Evolutionary conservation across 2,888 invertebrate species (phyloP), one percentile per base, ranked within the genome.

Genomic region (Protophormia terraenovae): DNA sequence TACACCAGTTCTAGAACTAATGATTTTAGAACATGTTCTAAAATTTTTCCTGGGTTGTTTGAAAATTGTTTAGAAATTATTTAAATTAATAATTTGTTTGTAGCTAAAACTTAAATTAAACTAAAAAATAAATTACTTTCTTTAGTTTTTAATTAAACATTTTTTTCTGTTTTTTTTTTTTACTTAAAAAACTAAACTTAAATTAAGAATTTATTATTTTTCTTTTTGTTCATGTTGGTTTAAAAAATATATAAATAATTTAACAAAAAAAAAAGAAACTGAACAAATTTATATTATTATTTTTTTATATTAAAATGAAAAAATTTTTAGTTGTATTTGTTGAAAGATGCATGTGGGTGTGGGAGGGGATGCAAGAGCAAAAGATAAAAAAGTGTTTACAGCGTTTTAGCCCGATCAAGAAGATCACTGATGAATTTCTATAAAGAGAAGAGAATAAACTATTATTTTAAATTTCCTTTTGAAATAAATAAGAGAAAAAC

Each of bases 361-460:
- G 72, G 47, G 53, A 53, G 72, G 47, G 16, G 22, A 45, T 32
- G 45, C 55, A 45, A 58, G 19, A 38, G 47, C n/a, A n/a, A n/a
- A n/a, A 12, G 27, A 55, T 45, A 38, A 24, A 29, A 27, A 76
- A 71, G 35, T 71, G 78, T 90, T 91, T 92, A 92, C 90, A 97
- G 95, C 92, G 97, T 97, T 94, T 97, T 97, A 92, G 97, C 97
- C 93, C 97, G 96, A 93, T 97, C 97, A 93, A 97, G 94, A 92
- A 97, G 94, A 93, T 97, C 97, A 92, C 96, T 96, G 93, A 97
- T 97, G 93, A 97, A 97, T 95, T 97, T 97, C 97, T 97, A 94
- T 83, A 95, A 95, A 89, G 89, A 90, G 91, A 90, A 41, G 5
- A 12, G n/a, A 12, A n/a, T n/a, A 7, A 35, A 35, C 8, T 35